phyloP scores from a whole-genome alignment of 2,797 vertebrate species.

The Muscicapa striata region DNA sequence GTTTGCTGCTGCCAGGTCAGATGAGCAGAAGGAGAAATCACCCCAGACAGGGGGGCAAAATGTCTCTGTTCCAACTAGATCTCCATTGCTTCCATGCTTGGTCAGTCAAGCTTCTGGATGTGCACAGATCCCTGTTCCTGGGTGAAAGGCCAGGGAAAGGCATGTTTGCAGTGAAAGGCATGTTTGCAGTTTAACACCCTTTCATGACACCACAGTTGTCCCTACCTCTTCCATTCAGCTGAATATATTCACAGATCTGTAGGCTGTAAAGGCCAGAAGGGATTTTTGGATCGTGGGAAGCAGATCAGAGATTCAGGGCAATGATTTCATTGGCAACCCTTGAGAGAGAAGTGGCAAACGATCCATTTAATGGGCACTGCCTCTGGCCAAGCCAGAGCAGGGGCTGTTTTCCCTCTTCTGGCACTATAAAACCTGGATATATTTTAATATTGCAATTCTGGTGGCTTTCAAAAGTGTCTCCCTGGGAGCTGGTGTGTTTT shows the following conservation, averaged over 20 bases:
- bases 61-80: background rate
- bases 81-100: background rate
- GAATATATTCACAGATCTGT: background rate
- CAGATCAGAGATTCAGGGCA: background rate
- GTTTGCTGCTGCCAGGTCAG: background rate
- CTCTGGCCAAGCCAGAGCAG: background rate
- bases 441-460: background rate
- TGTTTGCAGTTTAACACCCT: background rate
- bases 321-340: background rate
- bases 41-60: background rate
- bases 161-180: accelerated
- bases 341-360: background rate
- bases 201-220: background rate
- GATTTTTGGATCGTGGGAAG: background rate
- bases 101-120: background rate
- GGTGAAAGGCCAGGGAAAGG: background rate
- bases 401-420: background rate
- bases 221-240: background rate
- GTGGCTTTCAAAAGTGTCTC: background rate
- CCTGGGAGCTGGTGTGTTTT: background rate
- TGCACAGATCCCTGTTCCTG: background rate
- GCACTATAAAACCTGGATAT: background rate
- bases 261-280: background rate
- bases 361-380: background rate
- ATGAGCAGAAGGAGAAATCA: background rate